Conservation (phyloP, 2,797 vertebrate genomes). For the Potorous gilbertii region DNA sequence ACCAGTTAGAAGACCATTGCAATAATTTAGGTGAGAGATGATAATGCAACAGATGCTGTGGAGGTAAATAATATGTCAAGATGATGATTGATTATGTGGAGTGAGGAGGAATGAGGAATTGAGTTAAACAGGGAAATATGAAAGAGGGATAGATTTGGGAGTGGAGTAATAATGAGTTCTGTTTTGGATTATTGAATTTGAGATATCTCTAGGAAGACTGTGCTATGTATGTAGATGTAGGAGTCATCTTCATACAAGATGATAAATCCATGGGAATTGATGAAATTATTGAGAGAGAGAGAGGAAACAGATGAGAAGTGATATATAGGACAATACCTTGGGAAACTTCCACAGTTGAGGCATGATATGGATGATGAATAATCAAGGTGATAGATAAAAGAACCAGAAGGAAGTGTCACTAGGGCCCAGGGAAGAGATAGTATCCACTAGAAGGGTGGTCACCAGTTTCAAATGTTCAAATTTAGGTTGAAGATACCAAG, state of each 20-base stretch:
- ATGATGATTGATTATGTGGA: background rate
- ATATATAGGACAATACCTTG: background rate
- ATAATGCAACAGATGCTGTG: background rate
- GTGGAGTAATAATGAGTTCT: background rate
- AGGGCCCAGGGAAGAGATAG: too few relatives aligned
- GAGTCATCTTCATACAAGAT: background rate
- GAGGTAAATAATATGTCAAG: background rate
- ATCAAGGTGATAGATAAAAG: background rate
- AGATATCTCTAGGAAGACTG: background rate
- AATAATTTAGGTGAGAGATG: background rate
- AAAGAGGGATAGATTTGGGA: background rate
- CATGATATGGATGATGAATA: too few relatives aligned
- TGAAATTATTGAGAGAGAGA: background rate
- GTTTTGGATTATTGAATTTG: background rate
- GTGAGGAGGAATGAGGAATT: background rate
- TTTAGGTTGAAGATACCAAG: background rate
- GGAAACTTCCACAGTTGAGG: background rate
- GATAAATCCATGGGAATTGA: background rate
- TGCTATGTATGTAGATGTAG: background rate
- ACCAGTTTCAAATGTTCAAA: too few relatives aligned
- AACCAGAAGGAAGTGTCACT: background rate
- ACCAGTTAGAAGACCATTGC: background rate
- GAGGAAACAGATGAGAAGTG: background rate
- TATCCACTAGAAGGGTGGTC: too few relatives aligned
- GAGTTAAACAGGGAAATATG: background rate